Evolutionary conservation across 2,888 invertebrate species (phyloP).

Genomic region (Sphecodes monilicornis): DNA sequence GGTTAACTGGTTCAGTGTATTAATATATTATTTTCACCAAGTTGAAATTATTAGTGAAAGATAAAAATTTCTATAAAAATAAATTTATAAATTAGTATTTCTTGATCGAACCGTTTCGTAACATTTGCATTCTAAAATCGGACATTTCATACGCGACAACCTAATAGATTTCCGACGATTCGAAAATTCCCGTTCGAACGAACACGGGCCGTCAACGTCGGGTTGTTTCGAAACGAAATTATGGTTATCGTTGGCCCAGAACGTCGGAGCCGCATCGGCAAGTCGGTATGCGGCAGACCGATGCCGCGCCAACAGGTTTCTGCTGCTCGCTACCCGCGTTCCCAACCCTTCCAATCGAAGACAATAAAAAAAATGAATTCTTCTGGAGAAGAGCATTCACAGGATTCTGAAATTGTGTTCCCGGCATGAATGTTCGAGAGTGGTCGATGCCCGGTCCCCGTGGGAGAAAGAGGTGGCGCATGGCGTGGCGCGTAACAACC

Average conservation of each 20-base stretch:
- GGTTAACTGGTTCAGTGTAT: too few relatives aligned
- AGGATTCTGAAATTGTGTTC: conserved; percentile 39
- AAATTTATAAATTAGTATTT: too few relatives aligned
- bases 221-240: conserved; percentile 3
- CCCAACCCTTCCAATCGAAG: not conserved
- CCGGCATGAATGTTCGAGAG: conserved; percentile 42
- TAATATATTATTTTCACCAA: too few relatives aligned
- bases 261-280: not conserved
- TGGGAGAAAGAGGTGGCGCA: conserved; percentile 42
- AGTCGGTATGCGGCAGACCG: too few relatives aligned
- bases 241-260: not conserved
- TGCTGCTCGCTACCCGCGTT: not conserved
- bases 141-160: not conserved
- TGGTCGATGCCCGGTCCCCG: conserved; percentile 34
- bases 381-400: not conserved
- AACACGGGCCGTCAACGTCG: not conserved
- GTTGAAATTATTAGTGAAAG: too few relatives aligned
- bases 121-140: not conserved
- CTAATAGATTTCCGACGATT: not conserved
- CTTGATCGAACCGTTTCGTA: not conserved
- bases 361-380: conserved; percentile 39
- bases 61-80: too few relatives aligned
- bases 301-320: conserved; percentile 38
- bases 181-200: not conserved
- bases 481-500: conserved; percentile 36